Evolutionary conservation across 1,140 invertebrate genomes (phyloP), one percentile per base, ranked within the genome.

Genomic region (Drosophila parabipectinata): DNA sequence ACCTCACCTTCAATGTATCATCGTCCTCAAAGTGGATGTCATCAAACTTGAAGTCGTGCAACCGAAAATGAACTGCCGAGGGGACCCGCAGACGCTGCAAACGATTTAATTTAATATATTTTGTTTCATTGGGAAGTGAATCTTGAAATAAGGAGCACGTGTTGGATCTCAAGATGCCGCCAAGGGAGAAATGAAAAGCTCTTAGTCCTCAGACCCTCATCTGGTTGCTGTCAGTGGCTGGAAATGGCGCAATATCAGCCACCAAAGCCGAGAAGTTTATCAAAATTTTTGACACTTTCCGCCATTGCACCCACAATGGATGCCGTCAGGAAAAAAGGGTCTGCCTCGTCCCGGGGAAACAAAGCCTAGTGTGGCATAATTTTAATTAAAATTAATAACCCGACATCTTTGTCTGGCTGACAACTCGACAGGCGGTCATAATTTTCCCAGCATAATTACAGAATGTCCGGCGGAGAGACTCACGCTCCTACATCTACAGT

Each of bases 41-140:
- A 90, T 98, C 97, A 91, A 98, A 98, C 47, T 95, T 95, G 66
- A 98, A 96, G 88, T 97, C 95, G 91, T 97, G 95, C n/a, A 98
- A 93, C 41, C 94, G 93, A 90, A 96, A 96, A 84, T 96, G 94
- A 50, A 95, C 96, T 8, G 97, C 95, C 0, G 97, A 97, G n/a
- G 97, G 96, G 81, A 97, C 94, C 1, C 90, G 72, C 6, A 91
- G 76, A 1, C 87, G 83, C 90, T 91, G 37, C 8, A 68, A 77
- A 51, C n/a, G 5, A 32, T 39, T 39, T 18, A 6, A n/a, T n/a
- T 41, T 41, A 14, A 18, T 18, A 14, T 12, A 4, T 54, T 2
- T 9, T 10, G 6, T n/a, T n/a, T 12, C 4, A 10, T n/a, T 14
- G 4, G 34, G 10, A 9, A 14, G 5, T 18, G 5, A 21, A 14